Percentiles rank a stretch among this genome's conserved stretches.
Evolutionary conservation across 2,888 invertebrate genomes (phyloP).

Genomic region (Cryptus viduatorius): DNA sequence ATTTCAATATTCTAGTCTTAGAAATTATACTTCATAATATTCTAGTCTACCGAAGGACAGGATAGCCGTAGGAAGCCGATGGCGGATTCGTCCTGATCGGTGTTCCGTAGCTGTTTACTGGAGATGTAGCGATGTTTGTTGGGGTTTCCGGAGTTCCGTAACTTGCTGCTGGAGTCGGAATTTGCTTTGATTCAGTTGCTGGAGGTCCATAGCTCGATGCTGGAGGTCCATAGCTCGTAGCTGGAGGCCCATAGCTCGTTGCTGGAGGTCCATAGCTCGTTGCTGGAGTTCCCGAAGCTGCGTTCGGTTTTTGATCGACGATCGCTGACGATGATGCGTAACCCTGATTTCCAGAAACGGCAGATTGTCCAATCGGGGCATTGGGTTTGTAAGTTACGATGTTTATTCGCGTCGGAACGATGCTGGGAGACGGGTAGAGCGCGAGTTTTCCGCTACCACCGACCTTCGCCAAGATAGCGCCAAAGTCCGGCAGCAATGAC

Average conservation of each 20-base stretch:
- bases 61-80: not conserved
- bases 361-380: not conserved
- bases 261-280: not conserved
- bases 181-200: not conserved
- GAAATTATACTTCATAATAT: too few relatives aligned
- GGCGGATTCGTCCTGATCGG: not conserved
- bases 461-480: not conserved
- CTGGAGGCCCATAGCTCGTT: not conserved
- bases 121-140: not conserved
- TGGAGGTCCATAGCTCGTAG: not conserved
- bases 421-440: slow-evolving; percentile 18
- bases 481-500: not conserved
- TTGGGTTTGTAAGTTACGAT: slow-evolving; percentile 37
- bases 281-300: too few relatives aligned
- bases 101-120: not conserved
- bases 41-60: slow-evolving; percentile 1
- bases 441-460: slow-evolving; percentile 1
- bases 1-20: not conserved
- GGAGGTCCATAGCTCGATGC: not conserved
- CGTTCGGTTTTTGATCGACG: too few relatives aligned
- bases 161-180: not conserved
- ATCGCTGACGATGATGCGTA: too few relatives aligned
- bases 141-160: not conserved
- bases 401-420: slow-evolving; percentile 10
- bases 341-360: not conserved